Evolutionary conservation across 2,113 vertebrate genomes (phyloP).

Genomic region (Triplophysa dalaica): DNA sequence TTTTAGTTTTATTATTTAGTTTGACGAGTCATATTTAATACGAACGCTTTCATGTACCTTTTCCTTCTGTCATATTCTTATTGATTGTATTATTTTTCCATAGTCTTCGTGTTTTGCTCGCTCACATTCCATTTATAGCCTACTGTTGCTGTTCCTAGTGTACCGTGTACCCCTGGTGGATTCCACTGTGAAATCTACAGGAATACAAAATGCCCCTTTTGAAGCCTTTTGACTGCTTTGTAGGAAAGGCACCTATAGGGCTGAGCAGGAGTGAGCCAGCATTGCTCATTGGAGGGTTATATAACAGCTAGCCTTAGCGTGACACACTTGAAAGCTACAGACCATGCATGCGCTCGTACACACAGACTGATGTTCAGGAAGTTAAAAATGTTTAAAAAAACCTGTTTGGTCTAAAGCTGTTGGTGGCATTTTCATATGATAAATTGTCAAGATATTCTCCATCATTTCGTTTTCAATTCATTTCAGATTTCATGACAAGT

Average conservation of each 20-base stretch:
- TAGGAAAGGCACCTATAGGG: conserved; percentile 15
- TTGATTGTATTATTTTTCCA: not conserved
- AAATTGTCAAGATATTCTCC: not conserved
- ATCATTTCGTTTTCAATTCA: no score
- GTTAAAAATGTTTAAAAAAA: not conserved
- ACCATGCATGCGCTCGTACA: not conserved
- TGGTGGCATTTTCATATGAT: no score
- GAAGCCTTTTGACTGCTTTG: conserved; percentile 17
- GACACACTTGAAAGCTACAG: conserved; percentile 32
- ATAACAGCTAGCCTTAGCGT: conserved; percentile 4
- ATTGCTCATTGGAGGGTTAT: conserved; percentile 24
- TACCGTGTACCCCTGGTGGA: conserved; percentile 3
- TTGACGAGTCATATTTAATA: not conserved
- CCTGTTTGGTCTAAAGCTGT: not conserved
- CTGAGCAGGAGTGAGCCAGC: conserved; percentile 14
- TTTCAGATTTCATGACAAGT: not conserved
- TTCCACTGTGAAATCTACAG: conserved; percentile 22
- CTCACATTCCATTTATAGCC: conserved; percentile 37
- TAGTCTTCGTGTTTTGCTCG: conserved; percentile 1
- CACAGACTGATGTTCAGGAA: not conserved
- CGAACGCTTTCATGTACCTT: not conserved
- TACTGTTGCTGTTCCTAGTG: conserved; percentile 30
- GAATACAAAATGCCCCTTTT: conserved; percentile 30
- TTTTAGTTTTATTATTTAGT: not conserved
- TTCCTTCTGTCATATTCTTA: not conserved